These are phyloP conservation scores for Steinernema carpocapsae DNA, from an alignment of 2,888 invertebrate genomes.

Conservation along the genomic window DNA sequence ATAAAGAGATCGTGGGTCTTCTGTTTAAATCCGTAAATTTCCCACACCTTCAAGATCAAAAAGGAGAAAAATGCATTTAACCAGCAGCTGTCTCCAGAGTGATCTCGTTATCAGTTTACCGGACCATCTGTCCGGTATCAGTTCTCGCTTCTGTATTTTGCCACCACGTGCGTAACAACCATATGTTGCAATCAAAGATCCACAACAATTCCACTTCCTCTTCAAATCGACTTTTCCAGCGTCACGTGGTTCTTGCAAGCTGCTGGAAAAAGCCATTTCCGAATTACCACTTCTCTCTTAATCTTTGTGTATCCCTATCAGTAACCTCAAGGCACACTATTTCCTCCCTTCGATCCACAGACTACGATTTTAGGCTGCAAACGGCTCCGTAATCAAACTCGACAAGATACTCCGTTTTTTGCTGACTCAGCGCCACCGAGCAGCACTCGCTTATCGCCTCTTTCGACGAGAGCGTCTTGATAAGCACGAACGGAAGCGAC, in stretches of 20 bases:
- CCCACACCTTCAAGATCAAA: no score
- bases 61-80: no score
- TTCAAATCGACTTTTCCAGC: no score
- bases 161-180: not conserved
- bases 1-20: no score
- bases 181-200: not conserved
- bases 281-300: no score
- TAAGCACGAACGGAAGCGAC: not conserved
- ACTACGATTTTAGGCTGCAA: slow-evolving; percentile 21
- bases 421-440: not conserved
- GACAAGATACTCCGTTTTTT: not conserved
- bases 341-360: not conserved
- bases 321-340: not conserved
- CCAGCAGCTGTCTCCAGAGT: no score
- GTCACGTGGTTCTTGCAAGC: no score
- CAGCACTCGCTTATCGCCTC: not conserved
- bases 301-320: no score
- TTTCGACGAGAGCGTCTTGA: not conserved
- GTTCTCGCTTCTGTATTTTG: not conserved
- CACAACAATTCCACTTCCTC: not conserved
- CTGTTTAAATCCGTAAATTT: no score
- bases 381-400: not conserved
- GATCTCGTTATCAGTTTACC: not conserved
- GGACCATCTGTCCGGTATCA: no score
- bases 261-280: no score